Base-by-base conservation (phyloP, 2,113 vertebrate species). In the Neotoma lepida region DNA sequence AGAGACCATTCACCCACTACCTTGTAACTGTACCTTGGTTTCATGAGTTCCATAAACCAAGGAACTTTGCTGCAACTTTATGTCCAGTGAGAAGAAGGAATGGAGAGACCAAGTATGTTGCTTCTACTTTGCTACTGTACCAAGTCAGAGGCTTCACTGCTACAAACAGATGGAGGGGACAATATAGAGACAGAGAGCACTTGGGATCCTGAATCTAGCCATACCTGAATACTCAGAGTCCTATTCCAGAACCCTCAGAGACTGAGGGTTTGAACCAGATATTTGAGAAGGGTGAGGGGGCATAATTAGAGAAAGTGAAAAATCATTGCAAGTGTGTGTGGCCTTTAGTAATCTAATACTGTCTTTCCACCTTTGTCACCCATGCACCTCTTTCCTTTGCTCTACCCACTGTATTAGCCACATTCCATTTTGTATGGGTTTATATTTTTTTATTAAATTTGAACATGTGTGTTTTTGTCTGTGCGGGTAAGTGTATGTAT, bases 241-340 rank as follows among this genome's bases (percentile, higher is more conserved):
- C 81, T 26, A n/a, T 78, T 91, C 82, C 20, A 66, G 73, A 96
- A 51, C 46, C 54, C 44, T 77, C 56, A 41, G 63, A 88, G 61
- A 76, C 1, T 35, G 66, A 24, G 20, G 41, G 28, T 87, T 74
- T 84, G 80, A 89, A 87, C 13, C 7, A 68, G 30, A 13, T 90
- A 22, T 81, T 74, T 73, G 54, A 73, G 63, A 78, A 91, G 24
- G 94, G 3, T 10, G 28, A 92, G 8, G 63, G 10, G 51, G 14
- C 63, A 35, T 51, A 87, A 46, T 71, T 77, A 41, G 70, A 76
- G 33, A 91, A 80, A 68, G 66, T 46, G 10, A 26, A 33, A 84
- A 35, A 61, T 56, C 41, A 73, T 15, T 82, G 26, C 22, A 93
- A 66, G 49, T 6, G 91, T 70, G 18, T 17, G 28, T 28, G 2